Conservation (phyloP, 2,113 vertebrate genomes). For the Oxyura jamaicensis region DNA sequence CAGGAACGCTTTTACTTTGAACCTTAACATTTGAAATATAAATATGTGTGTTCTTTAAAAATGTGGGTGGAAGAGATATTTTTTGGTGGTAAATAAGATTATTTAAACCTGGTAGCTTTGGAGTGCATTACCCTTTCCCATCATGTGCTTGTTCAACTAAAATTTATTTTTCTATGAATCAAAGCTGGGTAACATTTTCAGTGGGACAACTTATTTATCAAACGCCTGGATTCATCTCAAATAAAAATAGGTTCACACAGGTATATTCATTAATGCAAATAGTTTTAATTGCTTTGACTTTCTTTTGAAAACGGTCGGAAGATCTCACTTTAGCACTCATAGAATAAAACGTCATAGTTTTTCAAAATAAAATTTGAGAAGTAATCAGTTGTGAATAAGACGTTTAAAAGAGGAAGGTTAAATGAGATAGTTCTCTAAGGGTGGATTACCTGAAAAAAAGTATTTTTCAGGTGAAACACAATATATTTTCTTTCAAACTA, state of each 20-base stretch:
- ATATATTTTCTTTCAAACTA: background rate
- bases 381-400: background rate
- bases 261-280: background rate
- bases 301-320: background rate
- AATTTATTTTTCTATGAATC: background rate
- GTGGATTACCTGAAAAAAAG: background rate
- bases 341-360: background rate
- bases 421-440: background rate
- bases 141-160: background rate
- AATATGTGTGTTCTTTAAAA: background rate
- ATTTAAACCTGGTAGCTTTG: background rate
- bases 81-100: background rate
- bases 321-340: background rate
- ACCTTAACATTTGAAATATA: background rate
- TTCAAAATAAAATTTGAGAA: background rate
- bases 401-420: background rate
- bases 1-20: background rate
- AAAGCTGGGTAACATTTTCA: background rate
- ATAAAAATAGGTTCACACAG: background rate
- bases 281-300: background rate
- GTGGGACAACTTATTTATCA: background rate
- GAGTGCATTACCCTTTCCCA: background rate
- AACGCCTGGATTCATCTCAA: background rate
- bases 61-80: background rate
- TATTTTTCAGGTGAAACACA: too few relatives aligned